A percentile compares a stretch with the other conserved stretches of the same genome.
Evolutionary conservation across 2,888 invertebrate species (phyloP).

Genomic region (Hofmannophila pseudospretella): DNA sequence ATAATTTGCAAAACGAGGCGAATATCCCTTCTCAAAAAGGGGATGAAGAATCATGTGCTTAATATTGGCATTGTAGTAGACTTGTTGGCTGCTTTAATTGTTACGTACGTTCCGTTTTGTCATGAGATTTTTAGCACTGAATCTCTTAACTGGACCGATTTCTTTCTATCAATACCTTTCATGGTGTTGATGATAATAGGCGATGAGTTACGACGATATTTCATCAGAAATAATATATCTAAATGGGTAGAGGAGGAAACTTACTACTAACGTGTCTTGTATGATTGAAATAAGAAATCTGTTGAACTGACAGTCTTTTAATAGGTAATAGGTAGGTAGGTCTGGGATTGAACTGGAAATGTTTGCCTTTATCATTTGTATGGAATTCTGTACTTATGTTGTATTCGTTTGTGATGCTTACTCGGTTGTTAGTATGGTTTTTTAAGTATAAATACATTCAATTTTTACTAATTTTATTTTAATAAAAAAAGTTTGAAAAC

Average conservation of each 20-base stretch:
- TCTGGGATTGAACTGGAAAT: no score
- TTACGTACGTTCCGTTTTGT: slow-evolving; percentile 84
- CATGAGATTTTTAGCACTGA: slow-evolving; percentile 83
- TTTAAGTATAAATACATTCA: no score
- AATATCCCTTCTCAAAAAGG: slow-evolving; percentile 84
- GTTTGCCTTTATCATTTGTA: no score
- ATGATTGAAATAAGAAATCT: no score
- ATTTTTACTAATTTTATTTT: no score
- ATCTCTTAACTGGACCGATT: slow-evolving; percentile 82
- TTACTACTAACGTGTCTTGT: slow-evolving; percentile 86
- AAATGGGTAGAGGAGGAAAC: slow-evolving; percentile 86
- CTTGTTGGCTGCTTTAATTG: slow-evolving; percentile 80
- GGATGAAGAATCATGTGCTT: slow-evolving; percentile 84
- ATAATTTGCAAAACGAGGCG: slow-evolving; percentile 88
- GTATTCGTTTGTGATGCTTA: no score
- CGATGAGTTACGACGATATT: slow-evolving; percentile 84
- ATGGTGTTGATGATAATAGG: slow-evolving; percentile 84
- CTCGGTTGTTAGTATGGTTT: no score
- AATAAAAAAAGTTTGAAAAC: no score
- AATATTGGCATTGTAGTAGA: slow-evolving; percentile 80
- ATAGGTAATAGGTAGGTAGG: no score
- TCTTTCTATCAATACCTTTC: slow-evolving; percentile 86
- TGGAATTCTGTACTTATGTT: no score
- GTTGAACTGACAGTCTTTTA: no score
- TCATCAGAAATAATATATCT: slow-evolving; percentile 82